Conservation (phyloP, 2,888 invertebrate species). For the Yponomeuta evonymella region DNA sequence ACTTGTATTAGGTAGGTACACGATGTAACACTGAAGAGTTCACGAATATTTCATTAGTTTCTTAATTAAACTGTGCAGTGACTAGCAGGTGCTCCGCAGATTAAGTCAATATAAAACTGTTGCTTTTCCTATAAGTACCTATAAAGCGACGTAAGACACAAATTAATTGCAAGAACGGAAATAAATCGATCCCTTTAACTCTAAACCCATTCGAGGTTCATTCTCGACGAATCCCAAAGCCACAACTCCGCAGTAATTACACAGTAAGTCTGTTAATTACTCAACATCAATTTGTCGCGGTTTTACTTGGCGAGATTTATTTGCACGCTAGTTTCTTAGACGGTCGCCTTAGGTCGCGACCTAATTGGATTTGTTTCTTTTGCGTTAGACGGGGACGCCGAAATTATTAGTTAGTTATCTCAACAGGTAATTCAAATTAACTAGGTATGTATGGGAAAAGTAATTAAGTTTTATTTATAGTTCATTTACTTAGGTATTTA, state of each 20-base stretch:
- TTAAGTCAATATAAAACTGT: too few relatives aligned
- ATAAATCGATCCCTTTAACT: not conserved
- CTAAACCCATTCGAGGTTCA: not conserved
- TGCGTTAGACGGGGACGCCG: not conserved
- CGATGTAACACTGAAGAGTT: too few relatives aligned
- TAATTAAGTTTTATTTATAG: not conserved
- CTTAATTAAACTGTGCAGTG: too few relatives aligned
- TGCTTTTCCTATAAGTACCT: not conserved
- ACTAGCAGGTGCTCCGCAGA: too few relatives aligned
- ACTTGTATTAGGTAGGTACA: too few relatives aligned
- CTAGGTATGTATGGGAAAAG: not conserved
- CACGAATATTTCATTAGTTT: too few relatives aligned
- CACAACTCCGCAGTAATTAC: not conserved
- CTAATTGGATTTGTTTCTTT: not conserved
- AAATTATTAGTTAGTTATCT: not conserved
- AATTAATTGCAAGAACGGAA: not conserved
- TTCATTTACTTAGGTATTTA: too few relatives aligned
- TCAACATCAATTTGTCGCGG: constrained; percentile 2
- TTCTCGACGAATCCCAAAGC: not conserved
- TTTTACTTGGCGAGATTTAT: not conserved
- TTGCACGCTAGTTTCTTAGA: not conserved
- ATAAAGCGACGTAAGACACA: not conserved
- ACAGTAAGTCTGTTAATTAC: not conserved
- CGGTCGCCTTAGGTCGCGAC: not conserved
- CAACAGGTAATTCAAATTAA: not conserved